A percentile compares a stretch with the other conserved stretches of the same genome.
Evolutionary conservation across 2,888 invertebrate species (phyloP).

Genomic region (Hanleya hanleyi): DNA sequence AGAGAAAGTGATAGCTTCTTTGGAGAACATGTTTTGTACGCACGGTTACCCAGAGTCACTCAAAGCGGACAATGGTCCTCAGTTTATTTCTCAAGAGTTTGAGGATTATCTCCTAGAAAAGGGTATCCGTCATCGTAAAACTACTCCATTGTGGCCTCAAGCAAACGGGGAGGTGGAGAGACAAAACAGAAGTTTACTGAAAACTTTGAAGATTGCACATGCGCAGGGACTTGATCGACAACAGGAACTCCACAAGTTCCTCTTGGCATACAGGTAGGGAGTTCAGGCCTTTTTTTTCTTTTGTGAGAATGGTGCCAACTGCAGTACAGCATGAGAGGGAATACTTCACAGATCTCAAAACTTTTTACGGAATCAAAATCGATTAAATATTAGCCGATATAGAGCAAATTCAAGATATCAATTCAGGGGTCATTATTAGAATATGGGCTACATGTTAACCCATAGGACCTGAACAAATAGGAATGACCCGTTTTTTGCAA

Average conservation of each 20-base stretch:
- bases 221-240: conserved; percentile 18
- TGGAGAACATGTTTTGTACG: conserved; percentile 9
- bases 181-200: conserved; percentile 39
- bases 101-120: conserved; percentile 25
- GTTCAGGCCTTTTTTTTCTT: too few species aligned
- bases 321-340: too few species aligned
- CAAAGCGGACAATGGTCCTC: conserved; percentile 37
- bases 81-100: conserved; percentile 35
- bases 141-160: conserved; percentile 34
- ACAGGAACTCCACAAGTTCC: conserved; percentile 27
- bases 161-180: conserved; percentile 44
- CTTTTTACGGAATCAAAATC: too few species aligned
- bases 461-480: too few species aligned
- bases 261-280: conserved; percentile 34
- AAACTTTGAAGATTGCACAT: conserved; percentile 39
- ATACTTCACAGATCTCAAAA: too few species aligned
- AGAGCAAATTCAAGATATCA: too few species aligned
- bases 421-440: too few species aligned
- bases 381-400: too few species aligned
- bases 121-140: conserved; percentile 28
- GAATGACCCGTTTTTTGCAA: too few species aligned
- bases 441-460: too few species aligned
- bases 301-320: too few species aligned
- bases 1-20: not conserved
- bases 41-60: conserved; percentile 35